Evolutionary conservation across 2,888 invertebrate genomes (phyloP).

Genomic region (Hemistola chrysoprasaria): DNA sequence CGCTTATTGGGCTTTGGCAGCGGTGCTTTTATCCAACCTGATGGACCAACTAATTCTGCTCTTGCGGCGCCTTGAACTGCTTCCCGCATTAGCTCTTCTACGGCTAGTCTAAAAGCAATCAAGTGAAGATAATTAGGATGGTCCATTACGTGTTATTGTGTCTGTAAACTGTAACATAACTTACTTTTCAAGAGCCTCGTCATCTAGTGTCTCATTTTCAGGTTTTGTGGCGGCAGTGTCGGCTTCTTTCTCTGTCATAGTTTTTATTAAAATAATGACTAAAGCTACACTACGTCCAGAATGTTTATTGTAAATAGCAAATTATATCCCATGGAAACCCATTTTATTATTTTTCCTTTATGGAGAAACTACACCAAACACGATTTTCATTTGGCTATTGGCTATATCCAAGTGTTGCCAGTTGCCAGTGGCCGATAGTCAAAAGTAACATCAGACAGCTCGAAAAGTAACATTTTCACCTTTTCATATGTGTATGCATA

Average conservation of each 20-base stretch:
- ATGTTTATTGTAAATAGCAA: conserved; percentile 25
- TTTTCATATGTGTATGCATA: too few relatives aligned
- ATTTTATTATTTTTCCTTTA: conserved; percentile 39
- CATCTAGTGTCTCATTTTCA: conserved; percentile 69
- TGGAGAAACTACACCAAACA: conserved; percentile 55
- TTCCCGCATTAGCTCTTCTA: conserved; percentile 83
- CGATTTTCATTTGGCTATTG: conserved; percentile 49
- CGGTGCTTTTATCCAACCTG: conserved; percentile 81
- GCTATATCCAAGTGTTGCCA: too few relatives aligned
- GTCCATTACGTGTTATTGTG: not conserved
- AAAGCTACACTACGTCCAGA: conserved; percentile 3
- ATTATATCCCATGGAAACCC: conserved; percentile 39
- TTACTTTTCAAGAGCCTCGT: conserved; percentile 75
- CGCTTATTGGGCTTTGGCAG: conserved; percentile 77
- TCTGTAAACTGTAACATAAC: conserved; percentile 18
- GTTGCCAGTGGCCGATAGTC: too few relatives aligned
- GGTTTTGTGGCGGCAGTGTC: conserved; percentile 54
- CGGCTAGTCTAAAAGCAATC: conserved; percentile 70
- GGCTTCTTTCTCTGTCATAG: conserved; percentile 78
- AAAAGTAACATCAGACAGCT: too few relatives aligned
- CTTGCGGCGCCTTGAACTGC: conserved; percentile 82
- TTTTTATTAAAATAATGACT: conserved; percentile 45
- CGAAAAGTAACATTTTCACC: too few relatives aligned
- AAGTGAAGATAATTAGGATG: not conserved
- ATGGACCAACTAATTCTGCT: conserved; percentile 82